Percentiles rank a stretch among this genome's conserved stretches.
These are phyloP conservation scores for Phrixothrix hirtus DNA, from an alignment of 2,888 invertebrate genomes.

Conservation along the genomic window DNA sequence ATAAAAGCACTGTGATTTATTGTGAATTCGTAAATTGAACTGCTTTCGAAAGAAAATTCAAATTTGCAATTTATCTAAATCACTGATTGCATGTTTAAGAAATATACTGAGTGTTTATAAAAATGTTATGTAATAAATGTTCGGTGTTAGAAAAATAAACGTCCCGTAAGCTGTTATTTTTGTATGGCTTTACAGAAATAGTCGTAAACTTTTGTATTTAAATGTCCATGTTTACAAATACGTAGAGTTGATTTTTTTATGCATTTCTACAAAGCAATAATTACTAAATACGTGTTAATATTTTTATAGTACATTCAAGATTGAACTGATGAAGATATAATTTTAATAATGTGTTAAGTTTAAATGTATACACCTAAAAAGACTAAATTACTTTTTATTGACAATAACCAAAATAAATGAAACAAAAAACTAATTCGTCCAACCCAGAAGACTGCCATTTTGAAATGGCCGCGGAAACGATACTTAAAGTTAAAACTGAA, in stretches of 20 bases:
- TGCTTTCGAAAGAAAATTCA: slow-evolving; percentile 7
- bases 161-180: slow-evolving; percentile 13
- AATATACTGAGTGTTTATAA: slow-evolving; percentile 7
- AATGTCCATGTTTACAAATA: slow-evolving; percentile 19
- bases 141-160: slow-evolving; percentile 15
- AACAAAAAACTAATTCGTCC: slow-evolving; percentile 17
- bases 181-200: slow-evolving; percentile 21
- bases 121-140: slow-evolving; percentile 19
- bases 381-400: slow-evolving; percentile 5
- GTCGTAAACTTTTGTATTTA: slow-evolving; percentile 6
- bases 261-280: slow-evolving; percentile 20
- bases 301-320: slow-evolving; percentile 17
- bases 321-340: slow-evolving; percentile 1
- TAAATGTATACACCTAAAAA: slow-evolving; percentile 15
- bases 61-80: slow-evolving; percentile 1
- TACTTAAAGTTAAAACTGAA: slow-evolving; percentile 33
- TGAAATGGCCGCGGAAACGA: slow-evolving; percentile 38
- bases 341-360: background rate
- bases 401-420: slow-evolving; percentile 15
- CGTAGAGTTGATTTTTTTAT: slow-evolving; percentile 13
- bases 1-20: slow-evolving; percentile 26
- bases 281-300: slow-evolving; percentile 14
- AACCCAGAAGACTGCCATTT: slow-evolving; percentile 24
- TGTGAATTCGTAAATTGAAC: slow-evolving; percentile 9
- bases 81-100: slow-evolving; percentile 11